Percentiles rank a stretch among this genome's conserved stretches.
phyloP scores from a whole-genome alignment of 2,888 invertebrate genomes.

The Muschampia plurimacula region DNA sequence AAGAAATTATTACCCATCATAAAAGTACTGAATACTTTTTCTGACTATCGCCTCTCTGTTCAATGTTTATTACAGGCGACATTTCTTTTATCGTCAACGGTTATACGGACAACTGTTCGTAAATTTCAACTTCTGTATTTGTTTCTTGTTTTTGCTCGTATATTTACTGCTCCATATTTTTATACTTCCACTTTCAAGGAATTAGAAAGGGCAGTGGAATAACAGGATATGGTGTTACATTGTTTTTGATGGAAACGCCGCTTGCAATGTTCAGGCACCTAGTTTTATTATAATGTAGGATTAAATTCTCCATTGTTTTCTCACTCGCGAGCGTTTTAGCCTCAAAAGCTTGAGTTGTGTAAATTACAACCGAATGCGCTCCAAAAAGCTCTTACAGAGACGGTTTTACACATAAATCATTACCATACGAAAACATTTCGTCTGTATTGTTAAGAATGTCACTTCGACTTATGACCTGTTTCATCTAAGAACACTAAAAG shows the following conservation, averaged over 20 bases:
- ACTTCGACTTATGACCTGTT: conserved; percentile 83
- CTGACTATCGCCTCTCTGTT: conserved; percentile 57
- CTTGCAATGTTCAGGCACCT: conserved; percentile 35
- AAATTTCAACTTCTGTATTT: conserved; percentile 53
- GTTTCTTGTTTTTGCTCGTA: conserved; percentile 48
- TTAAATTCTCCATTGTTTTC: conserved; percentile 65
- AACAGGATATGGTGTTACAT: conserved; percentile 38
- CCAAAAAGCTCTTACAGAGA: conserved; percentile 70
- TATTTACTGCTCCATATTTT: conserved; percentile 37
- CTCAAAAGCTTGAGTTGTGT: conserved; percentile 53
- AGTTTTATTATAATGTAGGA: conserved; percentile 31
- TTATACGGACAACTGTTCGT: conserved; percentile 58
- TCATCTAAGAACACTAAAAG: conserved; percentile 79
- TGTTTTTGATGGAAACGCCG: conserved; percentile 34
- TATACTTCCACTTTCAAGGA: conserved; percentile 31
- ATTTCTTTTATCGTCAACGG: conserved; percentile 59
- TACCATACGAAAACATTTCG: conserved; percentile 84
- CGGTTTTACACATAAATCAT: conserved; percentile 83
- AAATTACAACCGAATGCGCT: conserved; percentile 66
- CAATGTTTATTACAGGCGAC: conserved; percentile 64
- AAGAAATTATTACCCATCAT: conserved; percentile 63
- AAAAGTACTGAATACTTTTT: conserved; percentile 66
- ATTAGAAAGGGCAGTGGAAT: conserved; percentile 38
- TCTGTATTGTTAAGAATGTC: conserved; percentile 84
- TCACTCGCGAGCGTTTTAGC: conserved; percentile 45